phyloP scores from a whole-genome alignment of 2,888 invertebrate species.

The Phoenoteleia sp. region DNA sequence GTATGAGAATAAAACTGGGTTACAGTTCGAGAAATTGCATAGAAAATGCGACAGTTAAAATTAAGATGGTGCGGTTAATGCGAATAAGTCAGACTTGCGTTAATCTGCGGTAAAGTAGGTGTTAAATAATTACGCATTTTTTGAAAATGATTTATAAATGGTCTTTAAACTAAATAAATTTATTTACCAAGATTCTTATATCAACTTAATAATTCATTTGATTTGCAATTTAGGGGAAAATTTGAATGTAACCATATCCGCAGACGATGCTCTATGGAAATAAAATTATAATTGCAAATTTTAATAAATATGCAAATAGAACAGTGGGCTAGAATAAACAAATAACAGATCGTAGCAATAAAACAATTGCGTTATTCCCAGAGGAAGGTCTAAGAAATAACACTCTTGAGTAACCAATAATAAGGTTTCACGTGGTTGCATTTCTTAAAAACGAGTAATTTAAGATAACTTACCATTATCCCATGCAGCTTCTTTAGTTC shows the following conservation, averaged over 20 bases:
- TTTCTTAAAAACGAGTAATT: conserved; percentile 3
- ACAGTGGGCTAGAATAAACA: no score
- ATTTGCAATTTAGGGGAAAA: no score
- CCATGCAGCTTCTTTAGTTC: conserved; percentile 98
- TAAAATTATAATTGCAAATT: no score
- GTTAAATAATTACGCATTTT: conserved; percentile 45
- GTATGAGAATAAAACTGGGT: conserved; percentile 65
- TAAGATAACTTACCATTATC: conserved; percentile 90
- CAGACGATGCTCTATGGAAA: no score
- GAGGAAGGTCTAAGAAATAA: not conserved
- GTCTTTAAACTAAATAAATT: no score
- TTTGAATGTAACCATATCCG: no score
- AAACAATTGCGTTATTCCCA: not conserved
- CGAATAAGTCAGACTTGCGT: conserved; percentile 38
- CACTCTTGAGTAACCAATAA: not conserved
- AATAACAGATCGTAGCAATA: no score
- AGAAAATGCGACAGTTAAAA: conserved; percentile 54
- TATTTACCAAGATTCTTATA: no score
- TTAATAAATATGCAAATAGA: no score
- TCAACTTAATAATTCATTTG: no score
- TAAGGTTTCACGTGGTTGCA: not conserved
- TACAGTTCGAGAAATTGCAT: conserved; percentile 62
- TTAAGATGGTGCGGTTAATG: conserved; percentile 51
- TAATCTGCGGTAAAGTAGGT: conserved; percentile 42
- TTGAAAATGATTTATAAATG: conserved; percentile 1